These are phyloP conservation scores for Galago senegalensis DNA, from an alignment of 2,797 vertebrate species.

Conservation along the genomic window DNA sequence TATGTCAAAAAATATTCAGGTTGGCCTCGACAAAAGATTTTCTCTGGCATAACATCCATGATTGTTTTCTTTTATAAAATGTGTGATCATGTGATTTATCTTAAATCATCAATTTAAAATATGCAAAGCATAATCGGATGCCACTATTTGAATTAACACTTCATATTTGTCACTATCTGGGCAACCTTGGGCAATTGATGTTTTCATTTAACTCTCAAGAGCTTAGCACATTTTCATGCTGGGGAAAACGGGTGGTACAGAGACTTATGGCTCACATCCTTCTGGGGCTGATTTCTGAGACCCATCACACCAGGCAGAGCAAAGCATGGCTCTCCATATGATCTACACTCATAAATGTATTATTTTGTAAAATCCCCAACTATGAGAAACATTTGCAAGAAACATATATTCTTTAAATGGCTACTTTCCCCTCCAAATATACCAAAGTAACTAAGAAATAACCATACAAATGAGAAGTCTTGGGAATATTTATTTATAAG, in stretches of 20 bases:
- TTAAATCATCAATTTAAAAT: slow-evolving; percentile 20
- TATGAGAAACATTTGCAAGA: slow-evolving; percentile 51
- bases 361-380: background rate
- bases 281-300: background rate
- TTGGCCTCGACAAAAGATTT: background rate
- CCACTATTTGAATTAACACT: background rate
- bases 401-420: background rate
- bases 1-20: slow-evolving; percentile 34
- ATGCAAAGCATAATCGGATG: background rate
- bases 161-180: background rate
- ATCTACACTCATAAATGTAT: background rate
- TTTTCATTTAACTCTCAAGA: background rate
- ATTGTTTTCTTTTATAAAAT: slow-evolving; percentile 17
- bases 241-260: background rate
- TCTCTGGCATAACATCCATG: background rate
- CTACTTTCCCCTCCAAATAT: background rate
- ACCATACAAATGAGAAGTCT: slow-evolving; percentile 30
- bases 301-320: background rate
- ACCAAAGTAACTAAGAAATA: background rate
- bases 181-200: background rate
- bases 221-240: background rate
- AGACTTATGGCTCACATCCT: background rate
- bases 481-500: background rate
- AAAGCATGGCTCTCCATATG: background rate
- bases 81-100: slow-evolving; percentile 7